phyloP scores from a whole-genome alignment of 2,888 invertebrate genomes.

The Cryptocheilus praepositus region DNA sequence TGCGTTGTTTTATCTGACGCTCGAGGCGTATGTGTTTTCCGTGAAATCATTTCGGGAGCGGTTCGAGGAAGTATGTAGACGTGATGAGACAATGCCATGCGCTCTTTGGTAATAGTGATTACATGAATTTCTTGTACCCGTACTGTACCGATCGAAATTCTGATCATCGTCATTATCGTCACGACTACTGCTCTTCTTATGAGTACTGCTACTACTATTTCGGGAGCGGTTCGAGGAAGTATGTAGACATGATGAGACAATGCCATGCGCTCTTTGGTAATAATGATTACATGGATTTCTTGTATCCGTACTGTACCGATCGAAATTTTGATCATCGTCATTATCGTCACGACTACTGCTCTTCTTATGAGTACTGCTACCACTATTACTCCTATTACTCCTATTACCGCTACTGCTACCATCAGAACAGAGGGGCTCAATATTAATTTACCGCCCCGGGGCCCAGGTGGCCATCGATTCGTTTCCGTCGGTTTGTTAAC shows the following conservation, averaged over 20 bases:
- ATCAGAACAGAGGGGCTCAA: conserved; percentile 37
- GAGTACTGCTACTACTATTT: too few species aligned
- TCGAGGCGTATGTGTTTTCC: conserved; percentile 6
- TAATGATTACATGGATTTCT: not conserved
- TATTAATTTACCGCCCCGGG: conserved; percentile 55
- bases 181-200: too few species aligned
- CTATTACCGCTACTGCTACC: conserved; percentile 26
- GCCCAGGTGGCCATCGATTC: conserved; percentile 57
- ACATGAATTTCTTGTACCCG: not conserved
- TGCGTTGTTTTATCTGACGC: conserved; percentile 2
- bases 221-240: not conserved
- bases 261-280: not conserved
- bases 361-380: too few species aligned
- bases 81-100: not conserved
- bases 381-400: too few species aligned
- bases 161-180: too few species aligned
- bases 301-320: not conserved
- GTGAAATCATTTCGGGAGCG: not conserved
- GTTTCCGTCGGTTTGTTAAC: conserved; percentile 52
- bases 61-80: not conserved
- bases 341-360: too few species aligned
- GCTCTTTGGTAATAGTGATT: not conserved
- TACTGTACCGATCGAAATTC: not conserved
- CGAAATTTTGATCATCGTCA: not conserved
- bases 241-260: not conserved